phyloP scores from a whole-genome alignment of 2,113 vertebrate species.

The Bombycilla garrulus region DNA sequence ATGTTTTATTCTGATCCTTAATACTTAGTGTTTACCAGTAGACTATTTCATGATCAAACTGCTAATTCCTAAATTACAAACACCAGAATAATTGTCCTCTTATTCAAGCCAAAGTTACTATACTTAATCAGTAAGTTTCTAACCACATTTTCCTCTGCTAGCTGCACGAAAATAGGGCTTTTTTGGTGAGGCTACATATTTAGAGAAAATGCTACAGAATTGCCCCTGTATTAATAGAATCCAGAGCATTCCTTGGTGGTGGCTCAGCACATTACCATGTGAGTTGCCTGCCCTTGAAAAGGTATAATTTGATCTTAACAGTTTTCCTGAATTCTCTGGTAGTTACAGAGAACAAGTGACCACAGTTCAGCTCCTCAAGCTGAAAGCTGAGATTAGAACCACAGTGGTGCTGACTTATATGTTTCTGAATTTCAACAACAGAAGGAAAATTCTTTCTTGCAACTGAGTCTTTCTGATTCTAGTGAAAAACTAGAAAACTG shows the following conservation, averaged over 20 bases:
- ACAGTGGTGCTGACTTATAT: constrained; percentile 46
- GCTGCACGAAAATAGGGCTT: constrained; percentile 47
- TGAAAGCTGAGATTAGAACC: constrained; percentile 64
- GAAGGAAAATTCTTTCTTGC: constrained; percentile 24
- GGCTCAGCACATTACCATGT: constrained; percentile 56
- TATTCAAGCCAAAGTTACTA: constrained; percentile 38
- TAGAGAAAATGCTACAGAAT: constrained; percentile 46
- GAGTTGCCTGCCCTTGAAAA: constrained; percentile 59
- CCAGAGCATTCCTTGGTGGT: constrained; percentile 72
- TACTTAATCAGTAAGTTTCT: constrained; percentile 18
- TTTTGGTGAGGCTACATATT: constrained; percentile 48
- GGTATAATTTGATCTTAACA: constrained; percentile 67
- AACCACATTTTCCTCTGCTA: constrained; percentile 44
- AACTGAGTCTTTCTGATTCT: neutral
- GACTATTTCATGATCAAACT: constrained; percentile 37
- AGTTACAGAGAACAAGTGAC: constrained; percentile 66
- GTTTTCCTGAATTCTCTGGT: constrained; percentile 70
- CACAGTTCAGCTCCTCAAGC: constrained; percentile 65
- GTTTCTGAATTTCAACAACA: constrained; percentile 44
- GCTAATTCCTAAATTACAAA: constrained; percentile 51
- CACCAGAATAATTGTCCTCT: constrained; percentile 22
- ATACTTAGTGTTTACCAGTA: neutral
- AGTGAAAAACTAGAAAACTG: constrained; percentile 43
- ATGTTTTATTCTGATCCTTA: neutral
- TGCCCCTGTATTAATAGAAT: constrained; percentile 71